Conservation (phyloP, 2,113 vertebrate species). For the Hippocampus comes region DNA sequence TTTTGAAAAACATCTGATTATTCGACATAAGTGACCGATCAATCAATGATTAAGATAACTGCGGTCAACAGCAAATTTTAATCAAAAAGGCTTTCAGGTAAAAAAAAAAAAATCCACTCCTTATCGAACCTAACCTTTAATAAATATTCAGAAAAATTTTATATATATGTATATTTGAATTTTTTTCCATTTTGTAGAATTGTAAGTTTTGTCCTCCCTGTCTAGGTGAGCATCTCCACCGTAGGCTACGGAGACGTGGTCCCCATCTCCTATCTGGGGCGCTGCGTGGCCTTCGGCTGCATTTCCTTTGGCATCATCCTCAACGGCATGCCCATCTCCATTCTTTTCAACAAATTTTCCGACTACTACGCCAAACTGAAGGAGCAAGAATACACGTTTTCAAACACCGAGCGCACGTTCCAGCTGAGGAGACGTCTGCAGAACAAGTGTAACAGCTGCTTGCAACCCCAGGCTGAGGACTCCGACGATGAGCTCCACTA, state of each 20-base stretch:
- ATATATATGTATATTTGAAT: no score
- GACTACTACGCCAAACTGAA: slow-evolving; percentile 85
- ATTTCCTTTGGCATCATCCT: slow-evolving; percentile 93
- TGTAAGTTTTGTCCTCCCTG: no score
- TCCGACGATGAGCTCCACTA: slow-evolving; percentile 56
- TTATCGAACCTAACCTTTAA: no score
- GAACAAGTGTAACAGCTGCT: slow-evolving; percentile 64
- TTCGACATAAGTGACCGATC: no score
- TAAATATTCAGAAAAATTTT: no score
- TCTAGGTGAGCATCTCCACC: slow-evolving; percentile 88
- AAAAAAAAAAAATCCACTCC: no score
- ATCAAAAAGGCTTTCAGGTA: no score
- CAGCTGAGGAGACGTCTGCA: slow-evolving; percentile 66
- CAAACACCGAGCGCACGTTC: slow-evolving; percentile 69
- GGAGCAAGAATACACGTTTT: slow-evolving; percentile 74
- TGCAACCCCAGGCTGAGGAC: slow-evolving; percentile 42
- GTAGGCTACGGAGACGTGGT: slow-evolving; percentile 87
- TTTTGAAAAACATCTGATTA: no score
- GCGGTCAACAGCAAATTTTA: no score
- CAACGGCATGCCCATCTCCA: slow-evolving; percentile 86
- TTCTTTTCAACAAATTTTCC: slow-evolving; percentile 73
- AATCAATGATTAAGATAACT: no score
- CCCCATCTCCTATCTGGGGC: slow-evolving; percentile 79
- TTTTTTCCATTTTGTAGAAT: no score
- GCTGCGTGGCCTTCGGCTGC: slow-evolving; percentile 82